Evolutionary conservation across 2,888 invertebrate species (phyloP), one percentile per base, ranked within the genome.

Genomic region (Panorpa germanica): DNA sequence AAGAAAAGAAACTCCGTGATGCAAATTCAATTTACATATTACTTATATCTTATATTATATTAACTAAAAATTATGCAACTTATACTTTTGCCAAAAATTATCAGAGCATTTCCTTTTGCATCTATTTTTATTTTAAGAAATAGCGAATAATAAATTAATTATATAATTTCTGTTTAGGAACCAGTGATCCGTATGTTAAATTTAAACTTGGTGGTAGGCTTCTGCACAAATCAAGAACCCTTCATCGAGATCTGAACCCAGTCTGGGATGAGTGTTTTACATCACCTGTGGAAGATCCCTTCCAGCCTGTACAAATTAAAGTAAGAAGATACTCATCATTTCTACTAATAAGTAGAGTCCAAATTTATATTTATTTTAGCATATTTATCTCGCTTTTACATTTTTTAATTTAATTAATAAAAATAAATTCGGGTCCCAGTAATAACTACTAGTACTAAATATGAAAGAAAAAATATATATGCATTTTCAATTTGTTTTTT

Each of bases 181-280:
- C 88, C 36, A 93, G 91, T 55, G 95, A 95, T 61, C 95, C 95
- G 13, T 95, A 95, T 59, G 90, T 93, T 32, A 95, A 95, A 64
- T 90, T 95, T 59, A 91, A 91, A 57, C 62, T 74, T 38, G 77
- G 74, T 8, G 82, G 83, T 19, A 68, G 85, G 37, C 60, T 90
- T 40, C 65, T 91, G 40, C 85, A 91, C 59, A 95, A 93, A 60
- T 91, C 90, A 41, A 76, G 80, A 48, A 96, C 85, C 32, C 78
- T 98, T 35, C 83, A 83, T 53, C 70, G 91, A 43, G 91, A 88
- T 52, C 64, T 98, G 35, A 95, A 95, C 58, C 96, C 96, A 1
- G 67, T 77, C n/a, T 98, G 96, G 96, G 91, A 98, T 49, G 96
- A 98, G 54, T 77, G 75, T 42, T 91, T 96, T 54, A 78, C 80